Evolutionary conservation across 2,113 vertebrate species (phyloP).

Genomic region (Sterna hirundo): DNA sequence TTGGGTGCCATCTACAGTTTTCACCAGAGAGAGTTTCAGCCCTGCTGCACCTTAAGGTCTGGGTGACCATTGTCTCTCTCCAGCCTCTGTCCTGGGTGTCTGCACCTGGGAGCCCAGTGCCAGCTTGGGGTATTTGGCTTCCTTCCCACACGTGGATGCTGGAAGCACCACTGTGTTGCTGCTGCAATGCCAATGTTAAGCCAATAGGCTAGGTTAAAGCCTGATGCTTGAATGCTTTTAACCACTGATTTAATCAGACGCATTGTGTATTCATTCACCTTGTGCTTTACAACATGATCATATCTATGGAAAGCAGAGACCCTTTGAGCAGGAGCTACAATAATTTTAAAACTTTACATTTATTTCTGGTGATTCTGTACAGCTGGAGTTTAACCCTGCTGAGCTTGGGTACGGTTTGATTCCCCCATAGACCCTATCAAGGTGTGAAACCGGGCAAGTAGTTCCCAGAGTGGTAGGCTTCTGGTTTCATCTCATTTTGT

Average conservation of each 20-base stretch:
- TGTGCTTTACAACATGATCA: background rate
- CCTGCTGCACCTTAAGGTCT: background rate
- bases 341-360: background rate
- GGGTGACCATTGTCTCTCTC: background rate
- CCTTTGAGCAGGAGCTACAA: background rate
- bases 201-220: background rate
- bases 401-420: background rate
- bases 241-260: background rate
- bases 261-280: background rate
- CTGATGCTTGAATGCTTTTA: background rate
- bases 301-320: background rate
- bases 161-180: background rate
- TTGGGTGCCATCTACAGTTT: background rate
- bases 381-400: background rate
- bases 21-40: background rate
- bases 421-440: background rate
- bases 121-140: background rate
- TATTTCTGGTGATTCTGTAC: background rate
- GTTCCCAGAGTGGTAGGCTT: background rate
- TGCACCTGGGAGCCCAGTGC: background rate
- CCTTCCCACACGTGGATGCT: background rate
- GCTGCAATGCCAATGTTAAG: background rate
- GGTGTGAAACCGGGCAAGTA: background rate
- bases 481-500: background rate
- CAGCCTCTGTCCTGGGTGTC: background rate